Evolutionary conservation across 2,888 invertebrate species (phyloP).

Genomic region (Drosophila longiperda): DNA sequence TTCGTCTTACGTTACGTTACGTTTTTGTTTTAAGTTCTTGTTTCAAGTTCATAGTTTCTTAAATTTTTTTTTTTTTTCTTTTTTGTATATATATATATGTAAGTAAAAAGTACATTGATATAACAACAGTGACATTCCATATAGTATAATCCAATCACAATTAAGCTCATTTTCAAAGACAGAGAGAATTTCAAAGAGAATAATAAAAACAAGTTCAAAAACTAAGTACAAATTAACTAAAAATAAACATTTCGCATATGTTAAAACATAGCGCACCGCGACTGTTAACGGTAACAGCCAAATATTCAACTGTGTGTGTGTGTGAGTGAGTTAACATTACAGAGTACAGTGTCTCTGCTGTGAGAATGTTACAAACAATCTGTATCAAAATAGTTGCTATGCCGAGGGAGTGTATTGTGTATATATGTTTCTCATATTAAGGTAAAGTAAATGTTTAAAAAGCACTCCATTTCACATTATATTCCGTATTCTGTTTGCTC

Average conservation of each 20-base stretch:
- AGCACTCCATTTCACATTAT: neutral
- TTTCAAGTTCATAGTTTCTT: neutral
- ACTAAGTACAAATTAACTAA: slow-evolving; percentile 25
- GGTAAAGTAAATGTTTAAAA: neutral
- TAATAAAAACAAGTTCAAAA: neutral
- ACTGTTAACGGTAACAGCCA: slow-evolving; percentile 13
- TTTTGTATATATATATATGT: neutral
- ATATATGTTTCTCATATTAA: neutral
- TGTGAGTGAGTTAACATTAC: slow-evolving; percentile 7
- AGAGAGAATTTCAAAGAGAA: slow-evolving; percentile 4
- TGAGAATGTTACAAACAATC: neutral
- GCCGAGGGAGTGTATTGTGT: neutral
- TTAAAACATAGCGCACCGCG: slow-evolving; percentile 1
- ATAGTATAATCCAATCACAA: slow-evolving; percentile 52
- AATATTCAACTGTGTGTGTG: slow-evolving; percentile 1
- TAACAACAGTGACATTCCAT: slow-evolving; percentile 47
- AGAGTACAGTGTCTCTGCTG: slow-evolving; percentile 6
- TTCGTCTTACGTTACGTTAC: slow-evolving; percentile 22
- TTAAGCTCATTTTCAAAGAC: slow-evolving; percentile 37
- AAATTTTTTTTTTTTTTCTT: neutral
- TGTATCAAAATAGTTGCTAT: neutral
- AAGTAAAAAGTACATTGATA: slow-evolving; percentile 54
- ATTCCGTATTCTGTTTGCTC: neutral
- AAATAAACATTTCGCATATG: slow-evolving; percentile 9
- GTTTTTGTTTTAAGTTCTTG: slow-evolving; percentile 5